These are phyloP conservation scores for Tryphoninae sp. DNA, from an alignment of 2,888 invertebrate genomes.

Conservation along the genomic window DNA sequence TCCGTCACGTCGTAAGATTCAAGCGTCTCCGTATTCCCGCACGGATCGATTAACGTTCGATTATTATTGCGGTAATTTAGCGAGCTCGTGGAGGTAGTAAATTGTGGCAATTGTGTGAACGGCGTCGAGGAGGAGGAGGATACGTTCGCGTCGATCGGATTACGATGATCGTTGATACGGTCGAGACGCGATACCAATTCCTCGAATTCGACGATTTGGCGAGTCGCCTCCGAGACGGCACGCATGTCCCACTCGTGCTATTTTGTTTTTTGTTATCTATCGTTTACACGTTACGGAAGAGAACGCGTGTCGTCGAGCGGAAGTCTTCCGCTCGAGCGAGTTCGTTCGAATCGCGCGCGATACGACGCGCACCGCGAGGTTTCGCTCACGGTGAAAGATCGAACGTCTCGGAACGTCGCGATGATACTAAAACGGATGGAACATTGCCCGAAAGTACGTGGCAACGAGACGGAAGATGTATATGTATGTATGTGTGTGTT, in stretches of 20 bases:
- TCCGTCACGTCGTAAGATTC: slow-evolving; percentile 36
- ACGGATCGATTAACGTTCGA: not conserved
- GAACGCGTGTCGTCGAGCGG: not conserved
- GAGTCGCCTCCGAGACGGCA: slow-evolving; percentile 74
- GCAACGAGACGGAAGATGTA: slow-evolving; percentile 37
- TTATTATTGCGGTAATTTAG: slow-evolving; percentile 48
- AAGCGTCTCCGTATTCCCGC: not conserved
- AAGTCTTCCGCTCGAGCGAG: no score
- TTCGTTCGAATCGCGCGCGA: not conserved
- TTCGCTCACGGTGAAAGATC: slow-evolving; percentile 58
- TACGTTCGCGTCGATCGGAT: slow-evolving; percentile 34
- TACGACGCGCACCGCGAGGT: slow-evolving; percentile 35
- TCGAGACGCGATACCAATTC: slow-evolving; percentile 79
- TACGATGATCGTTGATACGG: slow-evolving; percentile 75
- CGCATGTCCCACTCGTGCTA: slow-evolving; percentile 70
- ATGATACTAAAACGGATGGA: slow-evolving; percentile 74
- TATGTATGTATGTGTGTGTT: not conserved
- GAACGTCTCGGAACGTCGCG: slow-evolving; percentile 74
- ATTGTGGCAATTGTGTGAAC: slow-evolving; percentile 27
- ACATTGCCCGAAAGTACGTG: slow-evolving; percentile 61
- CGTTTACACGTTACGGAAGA: not conserved
- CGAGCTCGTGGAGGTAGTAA: slow-evolving; percentile 56
- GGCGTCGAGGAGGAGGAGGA: slow-evolving; percentile 38
- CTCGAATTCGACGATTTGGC: slow-evolving; percentile 80
- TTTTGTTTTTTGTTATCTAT: slow-evolving; percentile 11